A percentile compares a stretch with the other conserved stretches of the same genome.
Conservation (phyloP, 2,797 vertebrate genomes). For the Manis javanica region DNA sequence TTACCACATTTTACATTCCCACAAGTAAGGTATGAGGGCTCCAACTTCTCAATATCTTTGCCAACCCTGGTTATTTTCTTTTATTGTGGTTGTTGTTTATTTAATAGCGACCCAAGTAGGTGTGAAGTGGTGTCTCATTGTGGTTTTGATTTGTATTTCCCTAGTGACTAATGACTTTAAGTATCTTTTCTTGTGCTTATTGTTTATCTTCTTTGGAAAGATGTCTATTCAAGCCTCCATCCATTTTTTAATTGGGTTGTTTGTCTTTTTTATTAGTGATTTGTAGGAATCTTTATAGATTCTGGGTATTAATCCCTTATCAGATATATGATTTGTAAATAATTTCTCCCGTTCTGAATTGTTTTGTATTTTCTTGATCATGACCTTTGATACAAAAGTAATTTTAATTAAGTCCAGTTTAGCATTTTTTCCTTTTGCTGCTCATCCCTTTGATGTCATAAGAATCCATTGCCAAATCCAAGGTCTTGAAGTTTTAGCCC, state of each 20-base stretch:
- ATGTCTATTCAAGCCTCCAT: background rate
- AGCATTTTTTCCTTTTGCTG: background rate
- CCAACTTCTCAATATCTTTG: background rate
- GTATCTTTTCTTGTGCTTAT: background rate
- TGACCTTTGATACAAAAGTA: background rate
- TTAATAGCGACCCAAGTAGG: background rate
- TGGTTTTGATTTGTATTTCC: background rate
- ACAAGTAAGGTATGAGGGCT: background rate
- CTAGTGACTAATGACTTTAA: background rate
- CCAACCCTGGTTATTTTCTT: background rate
- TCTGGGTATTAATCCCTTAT: background rate
- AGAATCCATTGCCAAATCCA: background rate
- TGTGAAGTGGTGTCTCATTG: background rate
- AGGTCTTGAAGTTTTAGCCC: background rate
- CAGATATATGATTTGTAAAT: background rate
- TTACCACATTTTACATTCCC: background rate
- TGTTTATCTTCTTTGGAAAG: background rate
- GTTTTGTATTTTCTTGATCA: conserved; percentile 38
- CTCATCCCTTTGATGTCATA: background rate
- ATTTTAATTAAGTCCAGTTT: background rate
- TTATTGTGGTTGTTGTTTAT: background rate
- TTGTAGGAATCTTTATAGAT: background rate
- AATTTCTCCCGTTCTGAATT: background rate
- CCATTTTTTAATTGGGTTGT: background rate
- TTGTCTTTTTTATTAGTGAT: background rate